Evolutionary conservation across 1,140 invertebrate species (phyloP).

Genomic region (Stegodyphus dumicola): DNA sequence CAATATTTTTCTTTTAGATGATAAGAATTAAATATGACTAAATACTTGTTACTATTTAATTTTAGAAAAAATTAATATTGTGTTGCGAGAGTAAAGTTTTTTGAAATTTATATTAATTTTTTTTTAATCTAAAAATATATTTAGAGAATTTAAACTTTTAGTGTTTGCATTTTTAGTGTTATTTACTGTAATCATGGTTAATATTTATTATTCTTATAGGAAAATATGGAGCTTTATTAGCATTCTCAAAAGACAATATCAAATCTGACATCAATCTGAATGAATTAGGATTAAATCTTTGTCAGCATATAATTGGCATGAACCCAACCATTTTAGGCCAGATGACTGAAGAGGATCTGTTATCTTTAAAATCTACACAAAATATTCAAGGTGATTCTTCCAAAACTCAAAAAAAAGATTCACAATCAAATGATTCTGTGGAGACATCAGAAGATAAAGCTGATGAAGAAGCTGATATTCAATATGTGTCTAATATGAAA

Average conservation of each 20-base stretch:
- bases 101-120: no score
- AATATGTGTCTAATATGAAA: conserved; percentile 73
- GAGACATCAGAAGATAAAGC: background rate
- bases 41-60: no score
- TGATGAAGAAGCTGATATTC: conserved; percentile 69
- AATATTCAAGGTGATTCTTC: no score
- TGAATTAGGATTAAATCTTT: conserved; percentile 78
- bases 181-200: background rate
- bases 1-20: no score
- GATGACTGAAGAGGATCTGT: conserved; percentile 71
- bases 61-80: no score
- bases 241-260: conserved; percentile 71
- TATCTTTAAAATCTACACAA: no score
- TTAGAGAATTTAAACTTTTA: background rate
- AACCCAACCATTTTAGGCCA: conserved; percentile 83
- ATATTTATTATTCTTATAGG: conserved; percentile 17
- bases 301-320: conserved; percentile 93
- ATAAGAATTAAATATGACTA: no score
- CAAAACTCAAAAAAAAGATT: no score
- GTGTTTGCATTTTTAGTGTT: background rate
- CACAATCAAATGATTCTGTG: no score
- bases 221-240: conserved; percentile 81
- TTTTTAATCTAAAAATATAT: no score
- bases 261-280: conserved; percentile 66
- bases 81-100: no score